Evolutionary conservation across 1,140 invertebrate genomes (phyloP).

Genomic region (Nebria ingens): DNA sequence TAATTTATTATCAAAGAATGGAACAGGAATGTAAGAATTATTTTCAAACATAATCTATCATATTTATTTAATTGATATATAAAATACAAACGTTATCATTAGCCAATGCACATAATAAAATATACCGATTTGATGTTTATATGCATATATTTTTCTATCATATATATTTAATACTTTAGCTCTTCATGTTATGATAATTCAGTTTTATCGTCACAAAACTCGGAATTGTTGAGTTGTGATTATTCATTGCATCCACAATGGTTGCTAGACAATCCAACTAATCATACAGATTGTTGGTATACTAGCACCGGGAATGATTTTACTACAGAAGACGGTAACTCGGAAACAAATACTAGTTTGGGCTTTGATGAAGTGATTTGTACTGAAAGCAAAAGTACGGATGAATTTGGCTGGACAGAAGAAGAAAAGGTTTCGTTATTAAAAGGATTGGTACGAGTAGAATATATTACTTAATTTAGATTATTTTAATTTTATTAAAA

Average conservation of each 20-base stretch:
- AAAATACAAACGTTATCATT: no score
- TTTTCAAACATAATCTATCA: neutral
- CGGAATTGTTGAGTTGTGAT: conserved; percentile 44
- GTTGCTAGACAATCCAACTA: conserved; percentile 46
- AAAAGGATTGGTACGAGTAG: conserved; percentile 50
- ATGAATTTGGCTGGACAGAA: conserved; percentile 39
- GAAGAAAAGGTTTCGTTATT: conserved; percentile 46
- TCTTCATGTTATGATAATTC: conserved; percentile 31
- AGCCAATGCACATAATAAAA: no score
- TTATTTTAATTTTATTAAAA: neutral
- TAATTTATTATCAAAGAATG: conserved; percentile 25
- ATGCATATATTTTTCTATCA: no score
- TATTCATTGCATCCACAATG: conserved; percentile 54
- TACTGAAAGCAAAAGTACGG: conserved; percentile 29
- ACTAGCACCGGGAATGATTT: conserved; percentile 14
- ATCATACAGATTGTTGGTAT: conserved; percentile 36
- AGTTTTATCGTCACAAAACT: conserved; percentile 40
- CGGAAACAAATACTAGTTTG: conserved; percentile 1
- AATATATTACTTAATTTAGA: conserved; percentile 16
- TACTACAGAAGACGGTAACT: conserved; percentile 3
- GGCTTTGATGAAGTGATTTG: conserved; percentile 14
- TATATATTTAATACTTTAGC: conserved; percentile 18
- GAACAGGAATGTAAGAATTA: conserved; percentile 25
- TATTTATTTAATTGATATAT: no score
- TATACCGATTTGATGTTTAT: no score